These are phyloP conservation scores for Brachionus angularis DNA, from an alignment of 1,140 invertebrate genomes.

Conservation along the genomic window DNA sequence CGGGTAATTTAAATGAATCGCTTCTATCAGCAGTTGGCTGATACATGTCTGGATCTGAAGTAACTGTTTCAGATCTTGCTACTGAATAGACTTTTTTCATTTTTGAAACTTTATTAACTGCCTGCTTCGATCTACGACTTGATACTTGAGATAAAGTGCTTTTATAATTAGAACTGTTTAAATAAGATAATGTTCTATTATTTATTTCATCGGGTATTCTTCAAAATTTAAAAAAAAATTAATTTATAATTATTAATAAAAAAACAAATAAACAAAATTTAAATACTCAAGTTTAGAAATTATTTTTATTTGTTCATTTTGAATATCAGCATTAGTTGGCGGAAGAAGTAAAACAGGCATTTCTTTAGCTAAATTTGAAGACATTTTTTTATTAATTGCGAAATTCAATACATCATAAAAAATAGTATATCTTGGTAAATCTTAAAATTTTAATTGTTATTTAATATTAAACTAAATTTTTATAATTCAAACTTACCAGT, in stretches of 20 bases:
- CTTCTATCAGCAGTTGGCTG: not conserved
- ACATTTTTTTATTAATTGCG: slow-evolving; percentile 52
- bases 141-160: slow-evolving; percentile 47
- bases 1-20: slow-evolving; percentile 29
- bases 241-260: not conserved
- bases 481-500: not conserved
- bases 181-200: slow-evolving; percentile 44
- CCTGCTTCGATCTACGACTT: slow-evolving; percentile 51
- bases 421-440: slow-evolving; percentile 53
- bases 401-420: slow-evolving; percentile 57
- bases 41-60: slow-evolving; percentile 8
- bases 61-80: slow-evolving; percentile 30
- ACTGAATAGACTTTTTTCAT: slow-evolving; percentile 52
- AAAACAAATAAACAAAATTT: not conserved
- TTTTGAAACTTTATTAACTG: slow-evolving; percentile 49
- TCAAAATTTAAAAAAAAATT: not conserved
- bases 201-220: slow-evolving; percentile 46
- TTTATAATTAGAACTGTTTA: slow-evolving; percentile 48
- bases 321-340: slow-evolving; percentile 53
- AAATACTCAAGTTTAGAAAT: slow-evolving; percentile 52
- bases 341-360: slow-evolving; percentile 50
- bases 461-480: not conserved
- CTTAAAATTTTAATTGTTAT: slow-evolving; percentile 46
- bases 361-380: slow-evolving; percentile 49
- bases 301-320: slow-evolving; percentile 53